These are phyloP conservation scores for Schrankia costaestrigalis DNA, from an alignment of 2,888 invertebrate species.

Conservation along the genomic window DNA sequence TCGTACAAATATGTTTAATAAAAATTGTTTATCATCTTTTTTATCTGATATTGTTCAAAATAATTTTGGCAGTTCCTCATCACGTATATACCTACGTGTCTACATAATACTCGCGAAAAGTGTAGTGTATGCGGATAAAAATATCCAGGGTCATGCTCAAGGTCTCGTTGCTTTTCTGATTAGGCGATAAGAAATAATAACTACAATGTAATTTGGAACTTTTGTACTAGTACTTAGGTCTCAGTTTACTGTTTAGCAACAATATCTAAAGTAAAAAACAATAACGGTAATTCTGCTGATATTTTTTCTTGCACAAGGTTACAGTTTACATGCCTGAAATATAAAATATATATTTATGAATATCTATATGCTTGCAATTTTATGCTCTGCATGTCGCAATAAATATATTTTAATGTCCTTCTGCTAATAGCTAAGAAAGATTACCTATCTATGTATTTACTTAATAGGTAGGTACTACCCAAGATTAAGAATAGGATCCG, in stretches of 20 bases:
- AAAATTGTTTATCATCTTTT: conserved; percentile 33
- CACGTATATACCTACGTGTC: conserved; percentile 47
- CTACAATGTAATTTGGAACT: conserved; percentile 45
- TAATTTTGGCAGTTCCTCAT: conserved; percentile 50
- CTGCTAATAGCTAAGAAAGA: no score
- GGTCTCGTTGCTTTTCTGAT: conserved; percentile 75
- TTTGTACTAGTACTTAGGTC: conserved; percentile 39
- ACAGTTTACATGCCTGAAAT: conserved; percentile 49
- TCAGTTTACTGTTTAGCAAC: conserved; percentile 35
- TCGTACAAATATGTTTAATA: conserved; percentile 17
- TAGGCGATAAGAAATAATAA: conserved; percentile 64
- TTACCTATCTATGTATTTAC: no score
- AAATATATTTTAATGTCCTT: no score
- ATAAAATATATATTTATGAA: conserved; percentile 15
- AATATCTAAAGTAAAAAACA: conserved; percentile 49
- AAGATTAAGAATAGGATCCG: no score
- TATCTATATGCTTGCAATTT: conserved; percentile 25
- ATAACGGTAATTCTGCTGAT: conserved; percentile 69
- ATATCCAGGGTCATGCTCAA: conserved; percentile 78
- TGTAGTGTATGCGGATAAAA: conserved; percentile 70
- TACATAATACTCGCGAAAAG: conserved; percentile 68
- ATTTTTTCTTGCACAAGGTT: conserved; percentile 67
- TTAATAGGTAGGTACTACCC: no score
- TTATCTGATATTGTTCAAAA: conserved; percentile 44
- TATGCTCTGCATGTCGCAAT: no score